Evolutionary conservation across 2,888 invertebrate genomes (phyloP).

Genomic region (Labia minor): DNA sequence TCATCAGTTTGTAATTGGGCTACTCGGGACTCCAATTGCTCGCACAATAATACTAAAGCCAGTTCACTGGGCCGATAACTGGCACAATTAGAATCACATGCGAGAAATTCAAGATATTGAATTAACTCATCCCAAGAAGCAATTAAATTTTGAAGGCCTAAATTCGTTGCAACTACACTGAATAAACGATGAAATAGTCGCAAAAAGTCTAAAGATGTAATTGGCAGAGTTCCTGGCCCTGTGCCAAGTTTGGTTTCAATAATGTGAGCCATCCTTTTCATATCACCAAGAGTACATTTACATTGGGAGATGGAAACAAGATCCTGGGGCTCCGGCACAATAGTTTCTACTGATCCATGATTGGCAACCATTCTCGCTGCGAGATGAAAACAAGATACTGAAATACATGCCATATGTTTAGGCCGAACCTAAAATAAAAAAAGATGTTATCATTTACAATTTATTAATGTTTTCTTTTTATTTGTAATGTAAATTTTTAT

Average conservation of each 20-base stretch:
- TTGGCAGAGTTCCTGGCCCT: constrained; percentile 44
- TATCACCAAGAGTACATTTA: constrained; percentile 73
- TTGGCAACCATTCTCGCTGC: constrained; percentile 54
- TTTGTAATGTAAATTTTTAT: too few relatives aligned
- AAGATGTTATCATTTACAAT: too few relatives aligned
- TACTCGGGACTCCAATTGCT: constrained; percentile 51
- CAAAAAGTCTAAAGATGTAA: constrained; percentile 55
- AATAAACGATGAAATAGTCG: constrained; percentile 54
- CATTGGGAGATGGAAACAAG: constrained; percentile 60
- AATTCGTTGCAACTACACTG: constrained; percentile 43
- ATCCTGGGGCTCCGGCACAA: constrained; percentile 40
- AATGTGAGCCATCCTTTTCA: constrained; percentile 74
- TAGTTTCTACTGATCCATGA: constrained; percentile 22
- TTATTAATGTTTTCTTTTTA: too few relatives aligned
- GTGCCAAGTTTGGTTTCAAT: constrained; percentile 66
- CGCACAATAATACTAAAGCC: constrained; percentile 64
- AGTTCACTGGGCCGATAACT: constrained; percentile 63
- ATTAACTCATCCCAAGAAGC: constrained; percentile 50
- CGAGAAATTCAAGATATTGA: constrained; percentile 60
- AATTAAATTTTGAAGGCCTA: constrained; percentile 40
- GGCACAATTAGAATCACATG: constrained; percentile 63
- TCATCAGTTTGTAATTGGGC: constrained; percentile 25
- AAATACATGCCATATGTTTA: constrained; percentile 79
- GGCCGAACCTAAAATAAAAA: constrained; percentile 45
- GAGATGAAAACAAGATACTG: constrained; percentile 74